Evolutionary conservation across 2,888 invertebrate species (phyloP).

Genomic region (Mesopsocus fuscifrons): DNA sequence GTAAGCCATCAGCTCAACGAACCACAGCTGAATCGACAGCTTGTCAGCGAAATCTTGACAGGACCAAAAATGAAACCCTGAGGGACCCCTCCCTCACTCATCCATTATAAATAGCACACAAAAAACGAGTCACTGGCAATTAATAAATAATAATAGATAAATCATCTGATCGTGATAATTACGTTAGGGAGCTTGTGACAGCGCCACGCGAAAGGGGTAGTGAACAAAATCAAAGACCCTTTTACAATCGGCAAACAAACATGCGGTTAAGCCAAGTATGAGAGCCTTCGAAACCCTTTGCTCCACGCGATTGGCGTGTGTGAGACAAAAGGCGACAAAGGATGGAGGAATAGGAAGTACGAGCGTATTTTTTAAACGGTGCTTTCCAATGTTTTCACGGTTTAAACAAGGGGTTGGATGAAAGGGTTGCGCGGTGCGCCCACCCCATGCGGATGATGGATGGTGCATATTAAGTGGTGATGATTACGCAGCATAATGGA

Average conservation of each 20-base stretch:
- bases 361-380: background rate
- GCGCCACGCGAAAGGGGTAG: background rate
- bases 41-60: no score
- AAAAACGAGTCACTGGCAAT: slow-evolving; percentile 5
- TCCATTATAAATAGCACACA: no score
- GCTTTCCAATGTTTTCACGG: background rate
- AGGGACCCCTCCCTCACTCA: no score
- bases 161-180: slow-evolving; percentile 9
- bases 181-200: slow-evolving; percentile 1
- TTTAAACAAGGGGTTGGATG: background rate
- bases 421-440: background rate
- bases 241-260: background rate
- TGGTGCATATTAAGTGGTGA: background rate
- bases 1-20: no score
- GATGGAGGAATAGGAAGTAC: background rate
- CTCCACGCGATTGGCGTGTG: background rate
- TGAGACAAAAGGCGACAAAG: background rate
- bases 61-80: no score
- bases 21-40: no score
- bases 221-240: background rate
- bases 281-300: background rate
- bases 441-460: background rate
- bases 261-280: background rate
- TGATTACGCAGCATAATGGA: background rate
- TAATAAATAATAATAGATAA: slow-evolving; percentile 10